Conservation (phyloP, 2,888 invertebrate species). For the Drosophila subquinaria region DNA sequence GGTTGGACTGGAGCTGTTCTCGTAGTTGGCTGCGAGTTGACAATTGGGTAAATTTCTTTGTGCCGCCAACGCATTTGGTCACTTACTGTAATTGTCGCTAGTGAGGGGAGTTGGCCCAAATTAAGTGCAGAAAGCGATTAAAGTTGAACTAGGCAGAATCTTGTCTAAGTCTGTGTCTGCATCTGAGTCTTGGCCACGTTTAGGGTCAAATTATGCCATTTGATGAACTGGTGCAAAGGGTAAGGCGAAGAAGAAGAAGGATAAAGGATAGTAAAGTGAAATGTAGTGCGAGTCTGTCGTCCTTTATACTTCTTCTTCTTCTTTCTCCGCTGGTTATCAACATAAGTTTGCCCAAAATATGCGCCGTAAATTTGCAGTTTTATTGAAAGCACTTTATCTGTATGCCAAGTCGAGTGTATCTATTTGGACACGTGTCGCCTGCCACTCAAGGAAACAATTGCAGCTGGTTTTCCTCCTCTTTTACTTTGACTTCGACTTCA, state of each 20-base stretch:
- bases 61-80: slow-evolving; percentile 60
- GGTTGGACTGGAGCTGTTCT: neutral
- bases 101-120: slow-evolving; percentile 49
- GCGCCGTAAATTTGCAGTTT: slow-evolving; percentile 62
- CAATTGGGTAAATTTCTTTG: slow-evolving; percentile 46
- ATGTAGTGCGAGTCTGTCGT: slow-evolving; percentile 11
- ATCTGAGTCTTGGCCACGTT: slow-evolving; percentile 22
- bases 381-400: slow-evolving; percentile 59
- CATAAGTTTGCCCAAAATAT: slow-evolving; percentile 71
- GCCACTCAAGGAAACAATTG: slow-evolving; percentile 60
- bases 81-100: slow-evolving; percentile 73
- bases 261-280: slow-evolving; percentile 2
- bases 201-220: slow-evolving; percentile 63
- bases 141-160: slow-evolving; percentile 21
- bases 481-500: neutral
- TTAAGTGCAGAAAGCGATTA: slow-evolving; percentile 77
- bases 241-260: neutral
- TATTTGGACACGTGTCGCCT: slow-evolving; percentile 67
- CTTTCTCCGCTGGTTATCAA: slow-evolving; percentile 30
- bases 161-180: too few relatives aligned
- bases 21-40: slow-evolving; percentile 23
- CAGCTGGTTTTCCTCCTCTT: slow-evolving; percentile 34
- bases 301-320: neutral
- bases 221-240: slow-evolving; percentile 56
- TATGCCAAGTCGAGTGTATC: slow-evolving; percentile 43